Base-by-base conservation (phyloP, 2,113 vertebrate species). In the Campylomormyrus tamandua region DNA sequence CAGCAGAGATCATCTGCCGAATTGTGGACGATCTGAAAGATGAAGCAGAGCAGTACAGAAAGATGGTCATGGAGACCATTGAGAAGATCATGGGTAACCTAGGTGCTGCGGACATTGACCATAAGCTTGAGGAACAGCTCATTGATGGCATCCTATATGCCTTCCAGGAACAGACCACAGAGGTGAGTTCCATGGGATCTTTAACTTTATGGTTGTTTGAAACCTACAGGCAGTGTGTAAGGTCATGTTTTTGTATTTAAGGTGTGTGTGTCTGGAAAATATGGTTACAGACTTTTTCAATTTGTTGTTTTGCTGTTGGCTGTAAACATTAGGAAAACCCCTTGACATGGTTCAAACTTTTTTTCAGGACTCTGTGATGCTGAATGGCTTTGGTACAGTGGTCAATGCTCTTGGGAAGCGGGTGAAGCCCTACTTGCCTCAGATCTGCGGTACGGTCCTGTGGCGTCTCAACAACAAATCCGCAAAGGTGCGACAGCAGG, bases 11-110 rank as follows among this genome's bases (percentile, higher is more conserved):
- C 90, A 99, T 99, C 90, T 99, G 98, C 0, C 96, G 98, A 89
- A 99, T 99, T 84, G 98, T 99, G 87, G 98, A 99, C 66, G 98
- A 99, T 93, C 94, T 99, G 94, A 99, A 99, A 92, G 98, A 99
- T 89, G 98, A 99, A 92, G 98, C 98, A 2, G 98, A 99, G 85
- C 98, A 99, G 92, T 99, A 99, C 96, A 96, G 98, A 85, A 99
- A 99, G 94, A 99, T 99, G 98, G 98, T 99, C 89, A 99, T 99
- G 98, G 98, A 99, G 91, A 99, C 98, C 15, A 99, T 99, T 86
- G 98, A 99, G 92, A 99, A 99, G 93, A 99, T 99, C 90, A 99
- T 99, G 98, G 98, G 98, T 49, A 99, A 99, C 92, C 94, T 99
- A 83, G 98, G 98, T 0, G 98, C 98, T 1, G 98, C 98, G 3